phyloP scores from a whole-genome alignment of 1,140 invertebrate species.

The Apolygus lucorum region DNA sequence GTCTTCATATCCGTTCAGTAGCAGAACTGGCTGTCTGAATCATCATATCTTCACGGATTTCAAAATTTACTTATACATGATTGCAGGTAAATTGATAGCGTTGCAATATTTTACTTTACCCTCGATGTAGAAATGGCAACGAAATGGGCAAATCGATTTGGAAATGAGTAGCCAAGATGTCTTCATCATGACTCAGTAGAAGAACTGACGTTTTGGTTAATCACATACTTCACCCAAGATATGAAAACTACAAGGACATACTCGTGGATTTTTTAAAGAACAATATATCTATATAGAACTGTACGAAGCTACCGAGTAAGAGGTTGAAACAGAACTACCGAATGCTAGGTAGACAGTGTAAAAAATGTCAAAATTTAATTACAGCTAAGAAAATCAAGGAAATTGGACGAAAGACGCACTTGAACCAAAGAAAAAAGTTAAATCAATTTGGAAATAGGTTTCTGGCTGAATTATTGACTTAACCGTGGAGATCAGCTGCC shows the following conservation, averaged over 20 bases:
- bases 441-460: neutral
- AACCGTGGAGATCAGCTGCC: neutral
- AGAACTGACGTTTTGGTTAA: neutral
- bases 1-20: slow-evolving; percentile 5
- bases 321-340: neutral
- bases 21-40: slow-evolving; percentile 9
- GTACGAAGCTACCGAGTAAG: too few species aligned
- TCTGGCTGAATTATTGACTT: neutral
- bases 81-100: neutral
- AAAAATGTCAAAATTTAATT: neutral
- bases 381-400: neutral
- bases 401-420: neutral
- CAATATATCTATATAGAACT: too few species aligned
- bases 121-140: neutral
- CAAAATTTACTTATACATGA: neutral
- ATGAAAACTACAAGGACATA: neutral
- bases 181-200: neutral
- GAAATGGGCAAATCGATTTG: neutral
- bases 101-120: neutral
- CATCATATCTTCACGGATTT: slow-evolving; percentile 4
- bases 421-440: neutral
- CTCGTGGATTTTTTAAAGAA: too few species aligned
- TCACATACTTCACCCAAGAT: neutral
- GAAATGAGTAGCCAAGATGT: neutral
- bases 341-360: neutral